Conservation (phyloP, 2,113 vertebrate genomes). For the Corynorhinus townsendii region DNA sequence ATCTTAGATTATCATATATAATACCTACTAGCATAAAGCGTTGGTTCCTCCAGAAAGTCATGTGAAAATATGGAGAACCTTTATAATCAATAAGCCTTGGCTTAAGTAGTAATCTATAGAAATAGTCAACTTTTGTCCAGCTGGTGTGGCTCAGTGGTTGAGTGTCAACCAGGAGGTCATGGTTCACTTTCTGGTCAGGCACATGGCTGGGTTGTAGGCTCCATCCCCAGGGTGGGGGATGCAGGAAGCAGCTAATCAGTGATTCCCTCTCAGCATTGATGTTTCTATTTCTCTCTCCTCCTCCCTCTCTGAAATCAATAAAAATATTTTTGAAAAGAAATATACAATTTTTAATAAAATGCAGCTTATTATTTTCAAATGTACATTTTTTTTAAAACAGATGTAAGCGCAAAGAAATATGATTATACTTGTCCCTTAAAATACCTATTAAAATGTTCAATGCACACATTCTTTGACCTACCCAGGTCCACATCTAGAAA, state of each 20-base stretch:
- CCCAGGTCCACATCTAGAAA: background rate
- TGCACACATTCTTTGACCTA: background rate
- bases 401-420: background rate
- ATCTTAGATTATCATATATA: background rate
- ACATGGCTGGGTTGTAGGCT: no score
- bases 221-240: no score
- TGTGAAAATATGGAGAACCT: background rate
- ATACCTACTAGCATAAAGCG: background rate
- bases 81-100: slow-evolving; percentile 2
- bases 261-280: no score
- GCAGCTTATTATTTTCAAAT: background rate
- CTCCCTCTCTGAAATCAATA: no score
- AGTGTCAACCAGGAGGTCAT: no score
- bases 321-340: background rate
- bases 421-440: background rate
- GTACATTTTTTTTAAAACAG: background rate
- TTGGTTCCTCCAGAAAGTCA: background rate
- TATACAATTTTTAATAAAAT: slow-evolving; percentile 29
- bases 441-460: slow-evolving; percentile 11
- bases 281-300: no score
- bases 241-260: no score
- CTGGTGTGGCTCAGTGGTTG: no score
- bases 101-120: background rate
- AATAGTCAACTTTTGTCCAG: background rate
- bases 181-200: no score